phyloP scores from a whole-genome alignment of 2,888 invertebrate species.

The Aspidiotus destructor region DNA sequence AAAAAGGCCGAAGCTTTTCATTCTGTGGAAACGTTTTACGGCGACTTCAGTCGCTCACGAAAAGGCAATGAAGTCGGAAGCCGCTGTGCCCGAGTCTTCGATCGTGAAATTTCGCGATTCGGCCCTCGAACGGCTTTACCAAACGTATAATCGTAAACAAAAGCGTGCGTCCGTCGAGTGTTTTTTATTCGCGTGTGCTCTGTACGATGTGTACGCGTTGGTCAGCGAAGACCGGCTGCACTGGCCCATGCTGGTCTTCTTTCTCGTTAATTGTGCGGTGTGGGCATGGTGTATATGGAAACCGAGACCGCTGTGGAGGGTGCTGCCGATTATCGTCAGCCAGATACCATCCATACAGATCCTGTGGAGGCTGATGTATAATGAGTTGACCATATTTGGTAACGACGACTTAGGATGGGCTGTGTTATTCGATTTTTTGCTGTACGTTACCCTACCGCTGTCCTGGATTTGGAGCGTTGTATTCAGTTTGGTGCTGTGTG shows the following conservation, averaged over 20 bases:
- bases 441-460: conserved; percentile 63
- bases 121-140: conserved; percentile 59
- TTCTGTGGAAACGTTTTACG: conserved; percentile 15
- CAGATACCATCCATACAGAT: conserved; percentile 54
- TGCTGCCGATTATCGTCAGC: conserved; percentile 57
- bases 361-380: conserved; percentile 52
- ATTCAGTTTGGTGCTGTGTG: conserved; percentile 26
- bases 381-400: conserved; percentile 50
- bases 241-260: conserved; percentile 41
- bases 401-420: conserved; percentile 63
- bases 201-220: conserved; percentile 52
- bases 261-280: conserved; percentile 42
- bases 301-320: conserved; percentile 44
- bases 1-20: conserved; percentile 26
- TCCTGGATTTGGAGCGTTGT: conserved; percentile 43
- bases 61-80: conserved; percentile 32
- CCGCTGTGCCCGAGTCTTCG: conserved; percentile 27
- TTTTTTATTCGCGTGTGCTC: conserved; percentile 56
- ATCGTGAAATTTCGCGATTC: conserved; percentile 32
- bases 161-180: conserved; percentile 60
- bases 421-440: conserved; percentile 59
- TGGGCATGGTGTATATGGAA: conserved; percentile 41
- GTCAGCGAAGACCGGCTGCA: conserved; percentile 33
- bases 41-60: conserved; percentile 34
- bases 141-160: conserved; percentile 61